Base-by-base conservation (phyloP, 2,113 vertebrate species). In the Acinonyx jubatus region DNA sequence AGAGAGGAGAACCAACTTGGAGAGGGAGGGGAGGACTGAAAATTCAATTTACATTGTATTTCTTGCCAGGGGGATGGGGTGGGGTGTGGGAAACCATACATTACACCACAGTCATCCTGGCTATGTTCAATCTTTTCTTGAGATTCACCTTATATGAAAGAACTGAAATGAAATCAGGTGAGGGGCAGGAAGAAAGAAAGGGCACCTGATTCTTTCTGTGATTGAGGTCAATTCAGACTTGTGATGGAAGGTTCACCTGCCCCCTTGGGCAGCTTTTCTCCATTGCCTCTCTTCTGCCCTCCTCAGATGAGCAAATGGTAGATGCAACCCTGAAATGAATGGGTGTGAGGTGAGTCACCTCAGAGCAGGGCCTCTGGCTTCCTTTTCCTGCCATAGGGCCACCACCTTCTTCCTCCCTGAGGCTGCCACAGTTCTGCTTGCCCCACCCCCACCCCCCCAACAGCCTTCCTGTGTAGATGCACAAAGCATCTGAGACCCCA, bases 361-460 rank as follows among this genome's bases (percentile, higher is more conserved):
- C 83, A 14, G 9, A 61, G 95, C 82, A 38, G 66, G 93, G 91
- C 74, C 76, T 18, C 88, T 31, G 41, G 86, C 74, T 93, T 98
- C 92, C 97, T 97, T 79, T 97, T 97, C 96, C 96, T 96, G 92
- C 87, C 69, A 0, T 0, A 15, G 33, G 50, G 83, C 84, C 78
- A 48, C 85, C 80, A 94, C 86, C 96, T 96, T 79, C 87, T 96
- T 94, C 91, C 95, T 95, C 74, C 65, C 91, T 2, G 3, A 8
- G 4, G n/a, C 41, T 36, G 38, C 50, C 66, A 66, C 16, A 27
- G 78, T 68, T 78, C 4, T 7, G 31, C 73, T 79, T 61, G 45
- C 48, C 31, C 45, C 45, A 9, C 45, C 45, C 45, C 45, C 45
- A 8, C 45, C 45, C 45, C 45, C 7, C 45, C 45, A 9, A 45